Percentiles rank a stretch among this genome's conserved stretches.
Evolutionary conservation across 2,113 vertebrate species (phyloP).

Genomic region (Callionymus lyra): DNA sequence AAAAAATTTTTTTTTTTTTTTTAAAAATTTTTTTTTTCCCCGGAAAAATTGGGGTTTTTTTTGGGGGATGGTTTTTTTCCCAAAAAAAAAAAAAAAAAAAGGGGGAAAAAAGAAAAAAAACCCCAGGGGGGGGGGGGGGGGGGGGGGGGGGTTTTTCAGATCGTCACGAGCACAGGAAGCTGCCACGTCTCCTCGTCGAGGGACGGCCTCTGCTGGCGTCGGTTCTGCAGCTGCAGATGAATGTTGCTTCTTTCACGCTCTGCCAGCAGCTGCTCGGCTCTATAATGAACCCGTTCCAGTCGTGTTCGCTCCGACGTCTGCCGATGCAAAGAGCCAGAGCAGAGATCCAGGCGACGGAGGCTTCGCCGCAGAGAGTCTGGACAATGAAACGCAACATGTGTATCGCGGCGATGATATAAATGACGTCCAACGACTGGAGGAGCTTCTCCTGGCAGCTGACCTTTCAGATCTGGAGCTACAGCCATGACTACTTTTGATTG

Average conservation of each 20-base stretch:
- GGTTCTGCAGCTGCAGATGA: constrained; percentile 9
- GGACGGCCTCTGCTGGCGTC: constrained; percentile 30
- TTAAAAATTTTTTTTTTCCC: background rate
- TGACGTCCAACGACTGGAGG: too few relatives aligned
- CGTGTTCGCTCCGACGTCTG: constrained; percentile 8
- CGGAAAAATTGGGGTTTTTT: too few relatives aligned
- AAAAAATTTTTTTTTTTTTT: background rate
- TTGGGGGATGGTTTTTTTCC: too few relatives aligned
- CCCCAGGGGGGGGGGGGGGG: too few relatives aligned
- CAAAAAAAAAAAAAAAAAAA: too few relatives aligned
- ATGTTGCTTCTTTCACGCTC: constrained; percentile 20
- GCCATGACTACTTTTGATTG: too few relatives aligned
- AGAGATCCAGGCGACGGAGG: constrained; percentile 2
- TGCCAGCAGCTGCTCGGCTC: constrained; percentile 17
- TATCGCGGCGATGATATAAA: background rate
- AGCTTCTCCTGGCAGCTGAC: too few relatives aligned
- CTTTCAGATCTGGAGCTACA: too few relatives aligned
- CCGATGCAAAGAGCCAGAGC: constrained; percentile 3
- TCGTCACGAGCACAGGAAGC: constrained; percentile 11
- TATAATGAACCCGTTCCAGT: constrained; percentile 23
- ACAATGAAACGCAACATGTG: background rate
- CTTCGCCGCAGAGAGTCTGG: constrained; percentile 8
- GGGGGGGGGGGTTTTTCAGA: too few relatives aligned
- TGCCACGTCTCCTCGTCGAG: constrained; percentile 29
- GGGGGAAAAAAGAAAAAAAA: too few relatives aligned